Evolutionary conservation across 2,888 invertebrate species (phyloP), one percentile per base, ranked within the genome.

Genomic region (Megamerina dolium): DNA sequence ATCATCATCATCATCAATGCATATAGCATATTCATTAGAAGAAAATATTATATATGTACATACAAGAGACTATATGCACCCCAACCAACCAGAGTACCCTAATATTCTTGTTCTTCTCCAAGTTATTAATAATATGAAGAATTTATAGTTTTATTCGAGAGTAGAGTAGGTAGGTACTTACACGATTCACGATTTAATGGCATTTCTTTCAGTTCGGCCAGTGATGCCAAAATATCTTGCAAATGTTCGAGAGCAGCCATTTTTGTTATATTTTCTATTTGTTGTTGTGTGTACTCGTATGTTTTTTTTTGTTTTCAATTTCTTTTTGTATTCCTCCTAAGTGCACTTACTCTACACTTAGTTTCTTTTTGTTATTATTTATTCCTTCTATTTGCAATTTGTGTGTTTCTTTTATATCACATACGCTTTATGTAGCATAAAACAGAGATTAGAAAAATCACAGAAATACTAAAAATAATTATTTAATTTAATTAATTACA

Each of bases 161-260:
- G n/a, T n/a, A n/a, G n/a, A n/a, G n/a, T n/a, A n/a, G n/a, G n/a
- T n/a, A n/a, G 6, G 23, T 60, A 65, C 65, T 65, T 64, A 65
- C 65, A 58, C 50, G 65, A 59, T 50, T 65, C 66, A 32, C 64
- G 60, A 56, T 66, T 65, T 16, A 63, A 45, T 20, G 62, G 59
- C 53, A 66, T 54, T 45, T 64, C 59, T 53, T 57, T 56, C 43
- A 65, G 52, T 55, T 65, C 63, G 45, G 45, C 50, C 45, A 66
- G 53, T 37, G 63, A 45, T 51, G 58, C 56, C 51, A 64, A 50
- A 40, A 64, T 45, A 40, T 54, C 51, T 49, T 64, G 54, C 46
- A 65, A 53, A 51, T 57, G 54, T 56, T 62, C 64, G 56, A 60
- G 56, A 48, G 63, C 65, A 49, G 63, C 62, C 65, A 65, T 64